Evolutionary conservation across 2,888 invertebrate species (phyloP), one percentile per base, ranked within the genome.

Genomic region (Galerucella pusilla): DNA sequence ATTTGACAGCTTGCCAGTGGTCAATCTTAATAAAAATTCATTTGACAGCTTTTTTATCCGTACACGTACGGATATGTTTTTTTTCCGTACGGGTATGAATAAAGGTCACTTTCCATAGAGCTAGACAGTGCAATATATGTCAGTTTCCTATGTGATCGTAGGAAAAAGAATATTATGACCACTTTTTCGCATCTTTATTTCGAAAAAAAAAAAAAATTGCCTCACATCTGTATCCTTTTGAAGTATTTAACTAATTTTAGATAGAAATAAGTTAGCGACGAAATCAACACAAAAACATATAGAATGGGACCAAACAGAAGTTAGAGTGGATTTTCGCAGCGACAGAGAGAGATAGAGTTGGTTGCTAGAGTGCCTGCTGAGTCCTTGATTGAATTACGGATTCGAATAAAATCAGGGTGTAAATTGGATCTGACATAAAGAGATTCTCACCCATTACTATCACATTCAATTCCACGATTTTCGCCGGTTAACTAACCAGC

Each of bases 401-500:
- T 85, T 86, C 86, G 86, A 87, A 87, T 86, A 86, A 86, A 87
- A 87, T 86, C 87, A 85, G 84, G 83, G 83, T 81, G 80, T 84
- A 85, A 86, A 86, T 87, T 85, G 86, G 85, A 86, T 87, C 84
- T 84, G 84, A 81, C 85, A 83, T 86, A 85, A 86, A 86, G 85
- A 85, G 85, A 86, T 87, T 87, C 85, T 86, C 85, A 81, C 85
- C 86, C 86, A 86, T 86, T 87, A 86, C 85, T 83, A 85, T 86
- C 86, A 85, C 87, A 85, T 86, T 84, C 86, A 85, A 85, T 85
- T 85, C 80, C 75, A 75, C 81, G 80, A 82, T 68, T 76, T 74
- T 70, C 78, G 75, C 71, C 64, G 42, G 76, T 75, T 77, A 80
- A 77, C 77, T 76, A 77, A 78, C 75, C 74, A 75, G 72, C 74